These are phyloP conservation scores for Periophthalmus modestus DNA, from an alignment of 2,113 vertebrate genomes.

Conservation along the genomic window DNA sequence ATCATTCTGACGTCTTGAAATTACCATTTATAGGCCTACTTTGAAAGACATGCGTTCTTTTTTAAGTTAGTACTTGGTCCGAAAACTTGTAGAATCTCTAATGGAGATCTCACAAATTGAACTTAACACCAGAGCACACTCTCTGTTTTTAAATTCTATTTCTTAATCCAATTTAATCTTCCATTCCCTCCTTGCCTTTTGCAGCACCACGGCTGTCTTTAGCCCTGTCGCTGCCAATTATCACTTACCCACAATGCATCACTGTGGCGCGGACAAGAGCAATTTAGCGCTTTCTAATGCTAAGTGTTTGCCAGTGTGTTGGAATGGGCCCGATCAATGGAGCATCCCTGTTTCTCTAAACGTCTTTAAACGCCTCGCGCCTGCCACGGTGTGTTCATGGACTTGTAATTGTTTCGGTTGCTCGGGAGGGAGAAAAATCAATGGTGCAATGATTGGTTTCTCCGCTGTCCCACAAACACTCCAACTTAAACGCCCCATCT, in stretches of 20 bases:
- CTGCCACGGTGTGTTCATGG: constrained; percentile 10
- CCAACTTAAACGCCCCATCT: constrained; percentile 29
- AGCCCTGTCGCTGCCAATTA: constrained; percentile 25
- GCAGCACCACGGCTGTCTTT: neutral
- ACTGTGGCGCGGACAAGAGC: constrained; percentile 22
- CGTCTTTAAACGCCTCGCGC: constrained; percentile 47
- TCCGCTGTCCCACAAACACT: neutral
- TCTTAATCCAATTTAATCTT: constrained; percentile 17
- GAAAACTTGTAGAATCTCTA: neutral
- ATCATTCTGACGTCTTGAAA: neutral
- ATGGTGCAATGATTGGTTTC: constrained; percentile 59
- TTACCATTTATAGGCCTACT: neutral
- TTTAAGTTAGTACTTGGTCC: neutral
- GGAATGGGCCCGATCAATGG: constrained; percentile 52
- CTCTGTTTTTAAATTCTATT: neutral
- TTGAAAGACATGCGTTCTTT: neutral
- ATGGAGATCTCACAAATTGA: neutral
- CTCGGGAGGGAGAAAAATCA: constrained; percentile 45
- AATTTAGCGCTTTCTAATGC: constrained; percentile 60
- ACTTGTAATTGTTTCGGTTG: constrained; percentile 62
- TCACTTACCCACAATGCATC: constrained; percentile 33
- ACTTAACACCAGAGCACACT: neutral
- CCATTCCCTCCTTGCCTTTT: neutral
- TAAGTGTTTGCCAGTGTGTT: constrained; percentile 56
- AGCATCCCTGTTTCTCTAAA: constrained; percentile 51